Evolutionary conservation across 2,888 invertebrate species (phyloP).

Genomic region (Taphrorychus bicolor): DNA sequence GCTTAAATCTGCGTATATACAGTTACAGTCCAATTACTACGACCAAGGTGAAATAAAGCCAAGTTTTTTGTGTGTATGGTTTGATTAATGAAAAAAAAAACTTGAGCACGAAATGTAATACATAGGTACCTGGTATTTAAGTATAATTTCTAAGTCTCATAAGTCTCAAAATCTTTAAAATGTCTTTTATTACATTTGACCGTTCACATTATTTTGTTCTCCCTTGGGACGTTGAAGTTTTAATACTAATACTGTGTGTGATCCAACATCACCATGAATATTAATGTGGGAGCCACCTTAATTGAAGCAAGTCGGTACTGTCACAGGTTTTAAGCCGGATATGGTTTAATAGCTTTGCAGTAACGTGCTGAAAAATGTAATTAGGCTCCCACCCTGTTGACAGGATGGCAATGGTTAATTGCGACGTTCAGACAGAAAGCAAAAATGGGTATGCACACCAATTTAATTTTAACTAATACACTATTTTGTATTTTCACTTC

Average conservation of each 20-base stretch:
- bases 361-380: not conserved
- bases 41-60: not conserved
- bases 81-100: not conserved
- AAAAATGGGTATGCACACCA: too few species aligned
- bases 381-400: not conserved
- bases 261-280: not conserved
- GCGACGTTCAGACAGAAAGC: too few species aligned
- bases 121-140: not conserved
- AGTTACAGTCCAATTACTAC: conserved; percentile 5
- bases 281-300: not conserved
- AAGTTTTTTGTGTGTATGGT: not conserved
- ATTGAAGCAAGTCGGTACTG: not conserved
- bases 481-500: too few species aligned
- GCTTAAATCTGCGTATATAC: conserved; percentile 1
- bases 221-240: not conserved
- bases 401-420: not conserved
- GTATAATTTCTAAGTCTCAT: not conserved
- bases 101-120: not conserved
- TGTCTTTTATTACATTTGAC: not conserved
- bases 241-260: not conserved
- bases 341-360: not conserved
- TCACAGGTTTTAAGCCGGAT: not conserved
- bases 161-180: not conserved
- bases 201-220: not conserved
- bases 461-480: too few species aligned